Conservation (phyloP, 2,113 vertebrate genomes). For the Ciconia maguari region DNA sequence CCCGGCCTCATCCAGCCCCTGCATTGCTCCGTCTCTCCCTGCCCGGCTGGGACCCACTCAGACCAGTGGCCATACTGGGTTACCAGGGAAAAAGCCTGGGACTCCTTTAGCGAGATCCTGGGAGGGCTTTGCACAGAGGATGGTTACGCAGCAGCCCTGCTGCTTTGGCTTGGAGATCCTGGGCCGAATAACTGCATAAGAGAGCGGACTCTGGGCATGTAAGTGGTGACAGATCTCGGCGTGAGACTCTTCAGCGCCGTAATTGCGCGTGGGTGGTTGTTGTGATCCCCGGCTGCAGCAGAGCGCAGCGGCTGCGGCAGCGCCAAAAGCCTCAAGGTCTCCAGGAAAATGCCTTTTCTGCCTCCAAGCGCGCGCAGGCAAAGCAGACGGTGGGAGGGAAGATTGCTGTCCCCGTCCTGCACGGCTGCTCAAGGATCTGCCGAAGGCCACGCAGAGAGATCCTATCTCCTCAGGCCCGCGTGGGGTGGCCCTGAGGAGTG, state of each 20-base stretch:
- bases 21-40: background rate
- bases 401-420: fast-evolving
- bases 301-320: background rate
- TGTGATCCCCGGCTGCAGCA: background rate
- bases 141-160: background rate
- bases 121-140: background rate
- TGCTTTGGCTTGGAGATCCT: background rate
- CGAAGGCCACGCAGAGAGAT: background rate
- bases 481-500: background rate
- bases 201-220: fast-evolving
- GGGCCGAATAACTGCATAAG: fast-evolving
- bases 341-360: background rate
- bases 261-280: background rate
- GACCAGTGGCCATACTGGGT: background rate
- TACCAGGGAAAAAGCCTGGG: background rate
- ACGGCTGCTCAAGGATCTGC: background rate
- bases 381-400: background rate
- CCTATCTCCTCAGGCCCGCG: too few species aligned
- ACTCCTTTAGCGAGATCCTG: background rate
- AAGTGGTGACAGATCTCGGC: background rate
- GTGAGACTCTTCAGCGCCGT: fast-evolving
- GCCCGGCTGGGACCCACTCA: background rate
- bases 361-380: fast-evolving
- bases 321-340: background rate
- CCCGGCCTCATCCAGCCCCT: background rate